phyloP scores from a whole-genome alignment of 1,140 invertebrate species.

The Drosophila pseudoobscura region DNA sequence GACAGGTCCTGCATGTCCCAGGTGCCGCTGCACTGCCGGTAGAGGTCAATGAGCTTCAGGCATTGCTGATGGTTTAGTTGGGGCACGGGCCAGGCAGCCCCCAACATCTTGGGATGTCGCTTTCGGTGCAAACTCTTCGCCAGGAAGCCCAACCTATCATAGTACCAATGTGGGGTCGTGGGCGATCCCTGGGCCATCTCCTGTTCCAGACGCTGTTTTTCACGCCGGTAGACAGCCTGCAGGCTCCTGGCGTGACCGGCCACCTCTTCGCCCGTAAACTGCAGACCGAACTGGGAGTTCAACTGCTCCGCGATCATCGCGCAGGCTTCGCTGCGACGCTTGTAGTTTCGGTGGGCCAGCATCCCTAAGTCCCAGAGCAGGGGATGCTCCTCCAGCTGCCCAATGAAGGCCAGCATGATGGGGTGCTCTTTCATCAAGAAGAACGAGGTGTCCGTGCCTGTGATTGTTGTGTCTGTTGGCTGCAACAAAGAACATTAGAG shows the following conservation, averaged over 20 bases:
- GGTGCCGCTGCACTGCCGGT: slow-evolving; percentile 19
- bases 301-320: slow-evolving; percentile 15
- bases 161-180: slow-evolving; percentile 26
- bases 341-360: slow-evolving; percentile 26
- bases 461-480: not conserved
- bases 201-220: slow-evolving; percentile 17
- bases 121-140: not conserved
- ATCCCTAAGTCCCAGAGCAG: slow-evolving; percentile 36
- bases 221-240: slow-evolving; percentile 13
- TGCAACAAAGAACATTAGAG: not conserved
- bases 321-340: slow-evolving; percentile 11
- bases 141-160: slow-evolving; percentile 21
- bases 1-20: slow-evolving; percentile 48
- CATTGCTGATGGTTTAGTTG: slow-evolving; percentile 25
- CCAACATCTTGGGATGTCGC: not conserved
- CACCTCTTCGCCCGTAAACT: slow-evolving; percentile 20
- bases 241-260: slow-evolving; percentile 12
- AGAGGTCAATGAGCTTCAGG: slow-evolving; percentile 41
- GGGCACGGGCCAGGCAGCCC: not conserved
- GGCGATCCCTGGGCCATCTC: not conserved
- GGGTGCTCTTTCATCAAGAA: slow-evolving; percentile 44
- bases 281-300: slow-evolving; percentile 18
- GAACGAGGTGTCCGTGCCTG: not conserved
- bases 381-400: slow-evolving; percentile 22
- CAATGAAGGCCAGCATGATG: slow-evolving; percentile 43